Percentiles rank a stretch among this genome's conserved stretches.
Evolutionary conservation across 2,888 invertebrate genomes (phyloP).

Genomic region (Nycteola revayana): DNA sequence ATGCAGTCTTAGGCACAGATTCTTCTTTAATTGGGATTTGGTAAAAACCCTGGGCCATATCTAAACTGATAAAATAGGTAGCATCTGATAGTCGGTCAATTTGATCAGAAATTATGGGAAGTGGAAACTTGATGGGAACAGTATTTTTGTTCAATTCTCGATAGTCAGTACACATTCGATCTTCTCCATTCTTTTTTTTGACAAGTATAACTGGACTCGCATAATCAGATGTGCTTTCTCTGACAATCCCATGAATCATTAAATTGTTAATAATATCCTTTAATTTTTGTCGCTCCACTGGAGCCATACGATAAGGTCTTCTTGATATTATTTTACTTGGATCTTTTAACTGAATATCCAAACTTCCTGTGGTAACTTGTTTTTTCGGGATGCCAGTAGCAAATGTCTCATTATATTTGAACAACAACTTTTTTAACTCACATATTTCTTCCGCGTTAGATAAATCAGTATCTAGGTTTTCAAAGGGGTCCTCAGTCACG

Average conservation of each 20-base stretch:
- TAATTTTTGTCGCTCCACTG: background rate
- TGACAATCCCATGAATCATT: conserved; percentile 20
- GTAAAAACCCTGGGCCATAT: conserved; percentile 5
- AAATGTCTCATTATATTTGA: too few relatives aligned
- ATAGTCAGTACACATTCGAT: background rate
- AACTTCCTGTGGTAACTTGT: too few relatives aligned
- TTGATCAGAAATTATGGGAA: conserved; percentile 6
- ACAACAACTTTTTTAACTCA: too few relatives aligned
- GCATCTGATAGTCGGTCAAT: conserved; percentile 2
- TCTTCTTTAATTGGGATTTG: conserved; percentile 1
- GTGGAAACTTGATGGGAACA: conserved; percentile 16
- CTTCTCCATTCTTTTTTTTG: conserved; percentile 1
- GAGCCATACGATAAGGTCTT: too few relatives aligned
- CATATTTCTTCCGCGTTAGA: too few relatives aligned
- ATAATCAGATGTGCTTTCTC: conserved; percentile 16
- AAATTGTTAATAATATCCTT: conserved; percentile 22
- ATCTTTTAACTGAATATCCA: too few relatives aligned
- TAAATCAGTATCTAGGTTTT: too few relatives aligned
- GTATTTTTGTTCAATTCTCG: too few relatives aligned
- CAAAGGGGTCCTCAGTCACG: too few relatives aligned
- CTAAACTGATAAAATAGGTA: background rate
- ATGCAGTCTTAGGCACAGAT: conserved; percentile 1
- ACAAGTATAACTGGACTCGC: conserved; percentile 2
- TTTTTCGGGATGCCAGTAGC: too few relatives aligned
- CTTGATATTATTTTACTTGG: too few relatives aligned